phyloP scores from a whole-genome alignment of 2,888 invertebrate genomes.

The Harpagoxenus sublaevis region DNA sequence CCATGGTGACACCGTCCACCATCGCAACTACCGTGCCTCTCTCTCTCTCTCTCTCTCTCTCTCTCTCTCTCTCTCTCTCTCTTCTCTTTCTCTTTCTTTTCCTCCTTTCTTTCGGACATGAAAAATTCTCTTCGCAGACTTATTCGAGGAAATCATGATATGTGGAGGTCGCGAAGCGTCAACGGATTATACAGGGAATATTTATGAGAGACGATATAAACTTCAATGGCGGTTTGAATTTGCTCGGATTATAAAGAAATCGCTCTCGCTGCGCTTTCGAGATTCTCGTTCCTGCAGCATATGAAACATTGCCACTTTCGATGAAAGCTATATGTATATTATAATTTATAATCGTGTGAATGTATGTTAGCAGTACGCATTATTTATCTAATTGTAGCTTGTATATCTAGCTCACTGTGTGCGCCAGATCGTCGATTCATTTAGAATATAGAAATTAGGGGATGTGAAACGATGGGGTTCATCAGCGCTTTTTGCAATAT shows the following conservation, averaged over 20 bases:
- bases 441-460: not conserved
- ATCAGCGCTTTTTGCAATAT: conserved; percentile 9
- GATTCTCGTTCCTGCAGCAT: not conserved
- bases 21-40: not conserved
- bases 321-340: not conserved
- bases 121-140: conserved; percentile 31
- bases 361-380: not conserved
- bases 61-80: not conserved
- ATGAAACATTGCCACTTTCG: not conserved
- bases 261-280: not conserved
- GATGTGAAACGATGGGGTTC: not conserved
- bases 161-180: conserved; percentile 12
- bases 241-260: conserved; percentile 26
- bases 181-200: conserved; percentile 43
- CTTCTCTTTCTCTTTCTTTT: not conserved
- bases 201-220: conserved; percentile 20
- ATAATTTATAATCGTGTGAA: not conserved
- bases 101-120: conserved; percentile 4
- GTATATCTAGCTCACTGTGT: not conserved
- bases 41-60: not conserved
- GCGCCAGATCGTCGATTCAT: conserved; percentile 2
- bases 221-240: conserved; percentile 38
- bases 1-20: conserved; percentile 60
- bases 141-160: conserved; percentile 40
- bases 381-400: not conserved